A percentile compares a stretch with the other conserved stretches of the same genome.
phyloP scores from a whole-genome alignment of 2,797 vertebrate species.

The Labeo calbasu region DNA sequence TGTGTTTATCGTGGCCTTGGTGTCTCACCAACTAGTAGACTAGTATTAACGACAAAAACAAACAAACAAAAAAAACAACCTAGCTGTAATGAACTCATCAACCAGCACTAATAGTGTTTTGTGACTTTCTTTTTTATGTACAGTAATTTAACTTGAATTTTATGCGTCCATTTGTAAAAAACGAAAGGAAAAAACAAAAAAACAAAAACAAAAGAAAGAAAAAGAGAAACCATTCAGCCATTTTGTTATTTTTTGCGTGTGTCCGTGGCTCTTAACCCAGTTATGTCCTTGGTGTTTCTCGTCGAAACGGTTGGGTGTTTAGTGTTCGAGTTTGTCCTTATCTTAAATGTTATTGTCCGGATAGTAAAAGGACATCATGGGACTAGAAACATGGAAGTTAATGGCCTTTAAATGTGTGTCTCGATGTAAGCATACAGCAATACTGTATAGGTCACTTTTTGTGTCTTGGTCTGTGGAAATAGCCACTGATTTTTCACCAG shows the following conservation, averaged over 20 bases:
- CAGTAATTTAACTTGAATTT: slow-evolving; percentile 58
- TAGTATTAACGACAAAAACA: slow-evolving; percentile 36
- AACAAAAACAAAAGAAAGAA: neutral
- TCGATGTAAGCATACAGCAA: slow-evolving; percentile 75
- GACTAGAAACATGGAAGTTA: slow-evolving; percentile 44
- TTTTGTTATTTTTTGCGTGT: neutral
- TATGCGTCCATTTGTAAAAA: slow-evolving; percentile 49
- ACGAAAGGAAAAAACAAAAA: neutral
- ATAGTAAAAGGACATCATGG: slow-evolving; percentile 27
- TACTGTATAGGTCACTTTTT: slow-evolving; percentile 79
- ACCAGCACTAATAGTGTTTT: slow-evolving; percentile 56
- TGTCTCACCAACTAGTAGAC: slow-evolving; percentile 55
- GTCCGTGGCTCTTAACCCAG: slow-evolving; percentile 51
- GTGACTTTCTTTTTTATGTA: slow-evolving; percentile 53
- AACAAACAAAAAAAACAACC: neutral
- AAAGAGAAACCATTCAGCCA: neutral
- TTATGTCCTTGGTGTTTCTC: slow-evolving; percentile 46
- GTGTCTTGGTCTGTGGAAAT: slow-evolving; percentile 55
- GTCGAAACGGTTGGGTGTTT: slow-evolving; percentile 38
- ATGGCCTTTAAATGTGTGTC: slow-evolving; percentile 54
- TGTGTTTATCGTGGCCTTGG: slow-evolving; percentile 60
- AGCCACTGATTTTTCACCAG: slow-evolving; percentile 82
- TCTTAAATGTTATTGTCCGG: slow-evolving; percentile 32
- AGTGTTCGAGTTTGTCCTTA: slow-evolving; percentile 38
- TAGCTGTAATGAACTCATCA: slow-evolving; percentile 57